Percentiles rank a stretch among this genome's conserved stretches.
Conservation (phyloP, 2,797 vertebrate genomes). For the Adelosebastes latens region DNA sequence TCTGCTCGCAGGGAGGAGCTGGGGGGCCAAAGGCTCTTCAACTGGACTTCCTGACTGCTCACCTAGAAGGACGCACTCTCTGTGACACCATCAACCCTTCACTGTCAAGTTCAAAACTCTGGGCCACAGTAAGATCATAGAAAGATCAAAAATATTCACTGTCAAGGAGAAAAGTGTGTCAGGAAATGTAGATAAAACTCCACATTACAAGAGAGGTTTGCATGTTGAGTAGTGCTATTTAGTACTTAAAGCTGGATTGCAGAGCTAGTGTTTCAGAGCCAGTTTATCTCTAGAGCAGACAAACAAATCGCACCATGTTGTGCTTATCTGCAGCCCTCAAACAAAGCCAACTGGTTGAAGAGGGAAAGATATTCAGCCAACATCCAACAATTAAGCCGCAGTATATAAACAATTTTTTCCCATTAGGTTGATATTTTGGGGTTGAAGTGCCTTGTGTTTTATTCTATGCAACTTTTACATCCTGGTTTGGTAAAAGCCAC, state of each 20-base stretch:
- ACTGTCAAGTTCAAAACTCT: slow-evolving; percentile 77
- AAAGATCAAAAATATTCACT: not conserved
- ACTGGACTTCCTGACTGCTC: slow-evolving; percentile 78
- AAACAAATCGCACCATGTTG: not conserved
- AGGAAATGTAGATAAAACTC: not conserved
- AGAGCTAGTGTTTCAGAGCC: not conserved
- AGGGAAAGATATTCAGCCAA: not conserved
- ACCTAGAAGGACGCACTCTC: slow-evolving; percentile 57
- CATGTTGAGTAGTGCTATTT: not conserved
- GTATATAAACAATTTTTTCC: not conserved
- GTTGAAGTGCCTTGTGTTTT: not conserved
- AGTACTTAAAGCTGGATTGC: not conserved
- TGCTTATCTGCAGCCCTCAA: not conserved
- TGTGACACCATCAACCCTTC: slow-evolving; percentile 53
- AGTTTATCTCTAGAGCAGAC: not conserved
- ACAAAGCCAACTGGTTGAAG: not conserved
- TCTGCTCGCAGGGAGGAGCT: slow-evolving; percentile 61
- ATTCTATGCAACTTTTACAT: not conserved
- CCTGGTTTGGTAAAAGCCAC: not conserved
- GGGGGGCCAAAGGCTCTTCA: slow-evolving; percentile 65
- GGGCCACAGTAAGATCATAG: not conserved
- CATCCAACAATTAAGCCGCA: not conserved
- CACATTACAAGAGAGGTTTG: not conserved
- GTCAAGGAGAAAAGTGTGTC: not conserved
- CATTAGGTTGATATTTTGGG: not conserved